Evolutionary conservation across 2,888 invertebrate species (phyloP).

Genomic region (Matsumyia berberina): DNA sequence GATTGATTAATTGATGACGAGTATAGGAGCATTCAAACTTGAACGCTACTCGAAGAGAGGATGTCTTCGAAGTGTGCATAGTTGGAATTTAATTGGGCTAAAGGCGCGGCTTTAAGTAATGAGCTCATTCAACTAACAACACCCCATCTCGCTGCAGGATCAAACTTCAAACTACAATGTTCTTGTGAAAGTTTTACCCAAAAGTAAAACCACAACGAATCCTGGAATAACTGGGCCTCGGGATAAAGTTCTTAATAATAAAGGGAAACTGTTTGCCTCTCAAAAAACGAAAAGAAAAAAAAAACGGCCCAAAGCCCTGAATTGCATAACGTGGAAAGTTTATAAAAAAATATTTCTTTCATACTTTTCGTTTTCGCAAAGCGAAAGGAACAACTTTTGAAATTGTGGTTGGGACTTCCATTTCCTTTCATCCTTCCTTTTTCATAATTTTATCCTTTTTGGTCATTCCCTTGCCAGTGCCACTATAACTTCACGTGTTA

Average conservation of each 20-base stretch:
- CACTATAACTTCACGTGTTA: not conserved
- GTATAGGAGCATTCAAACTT: slow-evolving; percentile 43
- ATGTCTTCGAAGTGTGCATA: slow-evolving; percentile 14
- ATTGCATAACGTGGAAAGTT: slow-evolving; percentile 16
- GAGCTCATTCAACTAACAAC: slow-evolving; percentile 35
- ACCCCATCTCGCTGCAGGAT: not conserved
- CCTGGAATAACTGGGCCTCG: slow-evolving; percentile 7
- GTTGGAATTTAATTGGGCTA: slow-evolving; percentile 46
- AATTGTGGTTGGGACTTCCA: slow-evolving; percentile 15
- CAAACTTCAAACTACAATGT: slow-evolving; percentile 34
- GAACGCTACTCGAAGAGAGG: slow-evolving; percentile 32
- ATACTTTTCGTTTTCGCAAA: not conserved
- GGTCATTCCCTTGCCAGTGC: not conserved
- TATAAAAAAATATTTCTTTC: slow-evolving; percentile 3
- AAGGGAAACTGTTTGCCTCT: slow-evolving; percentile 23
- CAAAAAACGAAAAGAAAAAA: not conserved
- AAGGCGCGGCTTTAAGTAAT: slow-evolving; percentile 46
- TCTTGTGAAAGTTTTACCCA: not conserved
- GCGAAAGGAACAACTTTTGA: slow-evolving; percentile 15
- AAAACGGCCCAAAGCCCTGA: not conserved
- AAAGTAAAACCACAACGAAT: slow-evolving; percentile 6
- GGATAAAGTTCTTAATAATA: slow-evolving; percentile 17
- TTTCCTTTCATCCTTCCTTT: slow-evolving; percentile 19
- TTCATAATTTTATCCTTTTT: not conserved
- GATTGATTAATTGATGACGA: slow-evolving; percentile 75